Percentiles rank a stretch among this genome's conserved stretches.
Conservation (phyloP, 2,888 invertebrate species). For the Leucozona laternaria region DNA sequence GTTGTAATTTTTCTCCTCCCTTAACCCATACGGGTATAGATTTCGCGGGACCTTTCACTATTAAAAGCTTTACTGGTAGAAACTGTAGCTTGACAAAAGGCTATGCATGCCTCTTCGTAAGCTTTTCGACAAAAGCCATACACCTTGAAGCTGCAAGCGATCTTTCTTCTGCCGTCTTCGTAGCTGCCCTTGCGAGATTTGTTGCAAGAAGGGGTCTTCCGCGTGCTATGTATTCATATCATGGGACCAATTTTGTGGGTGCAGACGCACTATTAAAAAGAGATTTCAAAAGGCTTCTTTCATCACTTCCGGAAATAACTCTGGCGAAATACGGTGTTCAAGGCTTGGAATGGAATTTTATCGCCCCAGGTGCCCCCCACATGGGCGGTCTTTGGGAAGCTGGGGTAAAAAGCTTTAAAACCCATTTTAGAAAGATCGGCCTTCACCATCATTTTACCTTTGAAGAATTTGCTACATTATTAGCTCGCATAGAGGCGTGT, state of each 20-base stretch:
- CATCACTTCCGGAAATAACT: no score
- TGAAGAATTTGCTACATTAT: background rate
- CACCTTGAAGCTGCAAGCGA: conserved; percentile 6
- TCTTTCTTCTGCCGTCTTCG: background rate
- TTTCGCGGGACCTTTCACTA: conserved; percentile 28
- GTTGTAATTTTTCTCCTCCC: no score
- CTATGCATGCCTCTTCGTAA: conserved; percentile 36
- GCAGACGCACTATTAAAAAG: background rate
- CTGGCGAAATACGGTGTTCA: no score
- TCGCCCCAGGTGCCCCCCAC: background rate
- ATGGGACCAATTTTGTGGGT: background rate
- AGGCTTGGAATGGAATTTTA: background rate
- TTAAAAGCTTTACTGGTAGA: conserved; percentile 13
- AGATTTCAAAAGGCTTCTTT: no score
- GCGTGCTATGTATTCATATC: background rate
- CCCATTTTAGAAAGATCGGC: background rate
- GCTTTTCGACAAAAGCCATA: conserved; percentile 24
- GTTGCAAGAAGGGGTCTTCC: background rate
- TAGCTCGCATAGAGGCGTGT: background rate
- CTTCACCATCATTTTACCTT: background rate
- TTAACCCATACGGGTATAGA: conserved; percentile 12
- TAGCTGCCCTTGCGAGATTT: conserved; percentile 19
- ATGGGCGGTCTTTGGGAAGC: background rate
- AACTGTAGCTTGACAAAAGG: conserved; percentile 29
- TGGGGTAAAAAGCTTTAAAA: background rate